Evolutionary conservation across 2,113 vertebrate genomes (phyloP), one percentile per base, ranked within the genome.

Genomic region (Tragelaphus scriptus): DNA sequence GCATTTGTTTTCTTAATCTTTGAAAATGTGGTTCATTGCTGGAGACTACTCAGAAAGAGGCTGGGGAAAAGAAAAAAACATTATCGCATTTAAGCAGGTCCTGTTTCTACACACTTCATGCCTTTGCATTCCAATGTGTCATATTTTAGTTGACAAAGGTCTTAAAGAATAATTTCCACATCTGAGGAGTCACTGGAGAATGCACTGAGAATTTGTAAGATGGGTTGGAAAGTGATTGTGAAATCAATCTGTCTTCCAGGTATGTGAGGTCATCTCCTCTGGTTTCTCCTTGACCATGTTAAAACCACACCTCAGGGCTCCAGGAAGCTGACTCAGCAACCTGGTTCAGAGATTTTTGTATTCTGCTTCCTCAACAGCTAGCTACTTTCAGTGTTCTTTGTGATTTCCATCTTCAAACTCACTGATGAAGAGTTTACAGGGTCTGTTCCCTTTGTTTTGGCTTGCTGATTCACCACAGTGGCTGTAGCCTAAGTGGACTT

Each of bases 191-290:
- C 47, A 75, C 40, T 85, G 61, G 71, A 91, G 68, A 82, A 81
- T 56, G 30, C 47, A 56, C 7, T 56, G 32, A 44, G 84, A 90
- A 80, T 98, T 96, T 96, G 63, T 94, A 58, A 92, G 88, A 92
- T 77, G 94, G 85, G 92, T 94, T 95, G 40, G 90, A 55, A 97
- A 47, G 56, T 49, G 51, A 81, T 97, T 96, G 84, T 96, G 96
- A 92, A 96, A 96, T 92, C 61, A 40, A 53, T 58, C 58, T 96
- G 77, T 95, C 93, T 97, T 95, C 96, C 56, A 96, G 82, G 61
- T 87, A 16, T 88, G 5, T 96, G 96, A 97, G 91, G 40, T 97
- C 94, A 94, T 86, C 53, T 55, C 49, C 1, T 90, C 79, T 91
- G 32, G 17, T 75, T 97, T 97, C 79, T 82, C 85, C 26, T 92